These are phyloP conservation scores for Puma concolor DNA, from an alignment of 2,113 vertebrate species.

Conservation along the genomic window DNA sequence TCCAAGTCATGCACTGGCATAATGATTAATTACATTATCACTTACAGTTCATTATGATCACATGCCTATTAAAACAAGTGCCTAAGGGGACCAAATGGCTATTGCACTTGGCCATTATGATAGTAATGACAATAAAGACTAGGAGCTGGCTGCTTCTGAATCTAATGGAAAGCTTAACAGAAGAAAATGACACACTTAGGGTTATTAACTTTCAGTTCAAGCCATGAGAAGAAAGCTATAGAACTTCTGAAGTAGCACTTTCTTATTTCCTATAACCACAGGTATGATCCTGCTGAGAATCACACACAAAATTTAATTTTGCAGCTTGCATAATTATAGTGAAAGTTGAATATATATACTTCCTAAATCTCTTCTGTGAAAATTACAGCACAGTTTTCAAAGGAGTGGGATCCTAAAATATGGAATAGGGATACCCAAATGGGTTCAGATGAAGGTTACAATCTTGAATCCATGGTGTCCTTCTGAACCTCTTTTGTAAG, in stretches of 20 bases:
- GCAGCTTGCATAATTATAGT: background rate
- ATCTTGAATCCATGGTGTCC: background rate
- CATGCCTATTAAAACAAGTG: background rate
- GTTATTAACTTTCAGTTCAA: background rate
- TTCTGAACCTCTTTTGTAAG: background rate
- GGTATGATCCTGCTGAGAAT: background rate
- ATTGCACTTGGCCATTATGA: background rate
- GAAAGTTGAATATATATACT: conserved; percentile 38
- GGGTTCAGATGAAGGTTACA: background rate
- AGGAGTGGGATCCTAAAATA: background rate
- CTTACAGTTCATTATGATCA: background rate
- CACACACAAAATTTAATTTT: conserved; percentile 35
- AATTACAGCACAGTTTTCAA: background rate
- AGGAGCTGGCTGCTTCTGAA: background rate
- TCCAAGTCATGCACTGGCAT: background rate
- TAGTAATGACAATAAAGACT: background rate
- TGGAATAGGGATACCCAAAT: background rate
- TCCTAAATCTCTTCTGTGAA: conserved; percentile 12
- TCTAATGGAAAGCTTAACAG: background rate
- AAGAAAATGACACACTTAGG: background rate
- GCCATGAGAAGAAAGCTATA: background rate
- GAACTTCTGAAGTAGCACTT: background rate
- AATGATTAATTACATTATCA: conserved; percentile 47
- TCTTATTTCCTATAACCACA: background rate
- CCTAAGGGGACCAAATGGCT: background rate